Evolutionary conservation across 2,113 vertebrate genomes (phyloP).

Genomic region (Paraplagusia blochii): DNA sequence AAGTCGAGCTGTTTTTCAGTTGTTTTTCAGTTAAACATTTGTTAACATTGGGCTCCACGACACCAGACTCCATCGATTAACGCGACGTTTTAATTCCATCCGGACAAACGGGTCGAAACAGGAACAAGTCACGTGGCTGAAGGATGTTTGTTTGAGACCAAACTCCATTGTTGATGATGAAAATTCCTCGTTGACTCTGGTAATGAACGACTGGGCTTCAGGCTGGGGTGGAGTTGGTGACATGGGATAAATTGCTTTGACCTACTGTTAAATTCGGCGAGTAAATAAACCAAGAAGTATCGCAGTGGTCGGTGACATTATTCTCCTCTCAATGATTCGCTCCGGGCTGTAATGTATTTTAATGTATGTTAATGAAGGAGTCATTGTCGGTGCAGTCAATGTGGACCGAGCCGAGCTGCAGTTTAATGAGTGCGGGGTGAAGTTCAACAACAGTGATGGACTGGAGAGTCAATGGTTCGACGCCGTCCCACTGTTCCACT

Average conservation of each 20-base stretch:
- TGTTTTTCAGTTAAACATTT: no score
- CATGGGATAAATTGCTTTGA: background rate
- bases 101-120: no score
- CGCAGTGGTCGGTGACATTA: background rate
- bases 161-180: background rate
- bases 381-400: background rate
- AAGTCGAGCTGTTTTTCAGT: no score
- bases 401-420: background rate
- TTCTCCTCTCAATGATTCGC: background rate
- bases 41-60: no score
- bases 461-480: no score
- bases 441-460: background rate
- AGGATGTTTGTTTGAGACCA: background rate
- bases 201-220: background rate
- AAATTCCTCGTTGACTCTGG: background rate
- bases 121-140: no score
- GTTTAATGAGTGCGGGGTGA: background rate
- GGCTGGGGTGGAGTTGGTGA: fast-evolving
- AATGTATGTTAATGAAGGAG: background rate
- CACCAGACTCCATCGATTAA: no score
- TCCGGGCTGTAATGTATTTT: background rate
- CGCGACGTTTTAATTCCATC: no score
- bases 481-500: no score
- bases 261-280: background rate
- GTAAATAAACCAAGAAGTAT: background rate